Evolutionary conservation across 1,140 invertebrate species (phyloP), one percentile per base, ranked within the genome.

Genomic region (Stegodyphus dumicola): DNA sequence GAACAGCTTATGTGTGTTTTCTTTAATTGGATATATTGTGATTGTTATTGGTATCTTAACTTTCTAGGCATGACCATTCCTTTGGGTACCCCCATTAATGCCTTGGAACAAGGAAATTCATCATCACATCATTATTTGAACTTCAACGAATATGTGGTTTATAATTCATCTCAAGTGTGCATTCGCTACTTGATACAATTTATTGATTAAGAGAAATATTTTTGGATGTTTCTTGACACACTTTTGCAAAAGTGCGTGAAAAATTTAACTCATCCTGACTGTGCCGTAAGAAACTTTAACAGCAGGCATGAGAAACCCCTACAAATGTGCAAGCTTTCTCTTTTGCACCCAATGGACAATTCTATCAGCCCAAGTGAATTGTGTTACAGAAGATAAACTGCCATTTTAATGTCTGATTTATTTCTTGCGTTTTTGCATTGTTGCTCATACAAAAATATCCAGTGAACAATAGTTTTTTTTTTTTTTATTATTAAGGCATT

Each of bases 111-210:
- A 18, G 69, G 77, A 7, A 64, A 79, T 10, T 87, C 84, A 7
- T 70, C 81, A n/a, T 86, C 81, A 15, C 75, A 87, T 73, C 73
- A 88, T 11, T 66, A 86, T 18, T 74, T 90, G 18, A 87, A 88
- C 53, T 89, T 90, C 86, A 91, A 90, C 88, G 91, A 92, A 88
- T 92, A 90, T 86, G 89, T 92, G 33, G 89, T 92, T n/a, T 90
- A 90, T 78, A 89, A 91, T 80, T 66, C 89, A 11, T 86, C 89
- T 33, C 91, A 91, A 88, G 89, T 91, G 11, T 89, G 89, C 77
- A 77, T 92, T 15, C 88, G 91, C 6, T 92, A 91, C 85, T 86
- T 92, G 70, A 88, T 92, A 51, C 81, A 70, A 54, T 85, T 85
- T 60, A 70, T 17, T n/a, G 81, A 85, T 48, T 76, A 69, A 73